phyloP scores from a whole-genome alignment of 2,113 vertebrate species.

The Mastomys coucha region DNA sequence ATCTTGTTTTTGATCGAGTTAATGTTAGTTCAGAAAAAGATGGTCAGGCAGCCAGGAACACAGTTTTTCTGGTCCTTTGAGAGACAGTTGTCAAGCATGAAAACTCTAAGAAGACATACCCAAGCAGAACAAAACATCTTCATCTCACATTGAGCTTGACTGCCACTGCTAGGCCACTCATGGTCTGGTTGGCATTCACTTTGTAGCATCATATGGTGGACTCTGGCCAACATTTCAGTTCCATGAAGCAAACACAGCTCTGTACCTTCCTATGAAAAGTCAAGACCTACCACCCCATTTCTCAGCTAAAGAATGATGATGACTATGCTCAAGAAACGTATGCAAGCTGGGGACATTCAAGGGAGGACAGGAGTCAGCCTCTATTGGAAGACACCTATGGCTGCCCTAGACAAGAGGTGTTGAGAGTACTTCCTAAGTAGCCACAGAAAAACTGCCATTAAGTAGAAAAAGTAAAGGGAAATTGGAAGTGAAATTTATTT shows the following conservation, averaged over 20 bases:
- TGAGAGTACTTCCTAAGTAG: not conserved
- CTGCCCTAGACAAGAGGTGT: not conserved
- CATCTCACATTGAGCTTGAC: not conserved
- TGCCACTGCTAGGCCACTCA: accelerated
- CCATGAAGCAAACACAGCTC: not conserved
- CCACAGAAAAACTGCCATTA: not conserved
- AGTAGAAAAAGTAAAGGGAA: not conserved
- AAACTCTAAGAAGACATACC: not conserved
- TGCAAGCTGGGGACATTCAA: not conserved
- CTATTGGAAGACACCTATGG: not conserved
- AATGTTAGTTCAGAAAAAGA: not conserved
- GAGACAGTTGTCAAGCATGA: too few species aligned
- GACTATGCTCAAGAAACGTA: not conserved
- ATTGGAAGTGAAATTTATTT: not conserved
- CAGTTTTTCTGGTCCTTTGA: not conserved
- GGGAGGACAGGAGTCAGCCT: not conserved
- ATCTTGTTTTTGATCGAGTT: not conserved
- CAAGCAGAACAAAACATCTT: not conserved
- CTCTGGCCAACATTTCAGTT: not conserved
- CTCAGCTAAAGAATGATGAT: not conserved
- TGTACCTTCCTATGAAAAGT: not conserved
- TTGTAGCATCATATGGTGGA: not conserved
- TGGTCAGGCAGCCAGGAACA: not conserved
- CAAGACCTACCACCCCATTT: accelerated
- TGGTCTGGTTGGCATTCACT: not conserved